Conservation (phyloP, 2,888 invertebrate genomes). For the Stenchaetothrips biformis region DNA sequence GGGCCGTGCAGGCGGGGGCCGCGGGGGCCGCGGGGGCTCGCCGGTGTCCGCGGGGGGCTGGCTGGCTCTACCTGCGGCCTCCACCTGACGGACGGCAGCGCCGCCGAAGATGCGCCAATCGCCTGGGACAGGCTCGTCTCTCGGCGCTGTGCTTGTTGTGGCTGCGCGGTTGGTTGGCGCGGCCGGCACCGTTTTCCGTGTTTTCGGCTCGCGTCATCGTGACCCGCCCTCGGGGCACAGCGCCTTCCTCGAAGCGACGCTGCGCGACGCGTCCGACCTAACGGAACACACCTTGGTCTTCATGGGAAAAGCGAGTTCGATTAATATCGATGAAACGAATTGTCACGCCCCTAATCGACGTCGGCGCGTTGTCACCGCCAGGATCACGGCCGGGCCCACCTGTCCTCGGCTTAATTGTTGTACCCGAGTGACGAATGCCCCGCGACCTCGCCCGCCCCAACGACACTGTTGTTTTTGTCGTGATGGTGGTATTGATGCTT, state of each 20-base stretch:
- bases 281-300: no score
- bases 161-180: no score
- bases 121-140: no score
- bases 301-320: no score
- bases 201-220: background rate
- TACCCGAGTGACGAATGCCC: background rate
- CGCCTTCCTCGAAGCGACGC: background rate
- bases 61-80: background rate
- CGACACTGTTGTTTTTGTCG: background rate
- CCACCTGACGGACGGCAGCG: background rate
- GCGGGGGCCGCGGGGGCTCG: background rate
- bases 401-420: background rate
- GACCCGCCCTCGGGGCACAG: background rate
- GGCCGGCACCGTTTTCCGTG: background rate
- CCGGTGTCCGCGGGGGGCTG: background rate
- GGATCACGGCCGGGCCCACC: background rate
- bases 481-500: background rate
- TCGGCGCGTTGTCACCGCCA: constrained; percentile 1
- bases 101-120: background rate
- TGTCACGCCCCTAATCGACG: constrained; percentile 20
- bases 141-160: no score
- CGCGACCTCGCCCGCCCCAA: background rate
- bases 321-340: background rate
- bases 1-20: background rate
- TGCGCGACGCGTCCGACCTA: no score